Evolutionary conservation across 1,140 invertebrate species (phyloP), one percentile per base, ranked within the genome.

Genomic region (Pygmarrhopalites habei): DNA sequence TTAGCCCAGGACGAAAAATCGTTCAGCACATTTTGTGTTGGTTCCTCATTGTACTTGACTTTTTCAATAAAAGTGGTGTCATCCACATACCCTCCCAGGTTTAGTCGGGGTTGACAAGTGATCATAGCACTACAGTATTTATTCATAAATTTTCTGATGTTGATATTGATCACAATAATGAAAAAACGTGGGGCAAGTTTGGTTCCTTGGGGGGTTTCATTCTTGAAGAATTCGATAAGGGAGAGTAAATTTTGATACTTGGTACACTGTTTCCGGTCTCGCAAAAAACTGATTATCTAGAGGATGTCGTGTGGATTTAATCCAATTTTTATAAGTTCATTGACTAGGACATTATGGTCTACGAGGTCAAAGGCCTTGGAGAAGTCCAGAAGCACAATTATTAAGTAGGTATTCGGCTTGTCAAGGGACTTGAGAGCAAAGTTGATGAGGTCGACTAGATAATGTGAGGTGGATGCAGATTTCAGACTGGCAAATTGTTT

Each of bases 351-450:
- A 28, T 53, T 61, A 26, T 61, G 49, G 25, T 61, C 51, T 23
- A 61, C 51, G 4, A 61, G 32, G 23, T 61, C 59, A 53, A 61
- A 61, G 2, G 59, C 59, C 29, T 61, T 61, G 23, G 29, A 39
- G 2, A 52, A 21, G 28, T 61, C 59, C 2, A 61, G 59, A 2
- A 52, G 49, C 14, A 43, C 47, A 5, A 61, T 25, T n/a, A 61
- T 61, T 32, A 61, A 46, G 26, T 61, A 53, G 2, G 29, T 23
- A 14, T 28, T 28, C 35, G 23, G 55, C 43, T 28, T 35, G 4
- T 63, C 55, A 4, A 63, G 29, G 4, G 61, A 46, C 28, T 58
- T 44, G 7, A 46, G 49, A 43, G 29, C 19, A 39, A 57, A 57
- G 21, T 57, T 23, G 2, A 44, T 3, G 15, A 58, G 21, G n/a